Evolutionary conservation across 2,797 vertebrate genomes (phyloP), one percentile per base, ranked within the genome.

Genomic region (Pangasius djambal): DNA sequence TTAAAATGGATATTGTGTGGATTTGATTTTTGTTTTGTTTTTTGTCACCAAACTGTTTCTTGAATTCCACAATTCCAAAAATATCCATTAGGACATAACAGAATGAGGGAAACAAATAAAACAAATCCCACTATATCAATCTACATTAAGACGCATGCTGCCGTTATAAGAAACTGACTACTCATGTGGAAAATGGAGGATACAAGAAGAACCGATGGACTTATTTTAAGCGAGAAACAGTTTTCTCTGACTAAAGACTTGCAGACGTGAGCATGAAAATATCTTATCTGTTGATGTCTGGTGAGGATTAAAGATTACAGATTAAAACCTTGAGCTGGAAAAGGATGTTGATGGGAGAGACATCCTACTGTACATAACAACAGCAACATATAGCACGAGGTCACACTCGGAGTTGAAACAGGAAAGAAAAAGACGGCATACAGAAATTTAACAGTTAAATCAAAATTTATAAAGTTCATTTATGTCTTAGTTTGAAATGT

Each of bases 151-250:
- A 5, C 28, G 13, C 12, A n/a, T 16, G 25, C 44, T 7, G 44
- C n/a, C n/a, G 34, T 34, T 18, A 28, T 67, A 37, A 16, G 44
- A 77, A 50, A 77, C 72, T 6, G 67, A 70, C 28, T 15, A 4
- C 55, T 57, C 55, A 13, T 52, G 55, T 57, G 59, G 61, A 63
- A 63, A 72, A 72, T 72, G 18, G 34, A 72, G 16, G 34, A 37
- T 3, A 72, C 1, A 18, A 12, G 40, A 22, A 31, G 28, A 67
- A n/a, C 4, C 31, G 79, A 25, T 61, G 50, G 34, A 44, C 65
- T 15, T 57, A 63, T 94, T 90, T 91, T 25, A 91, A 83, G 91
- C 87, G 25, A 93, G 94, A 94, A 96, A 96, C 95, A 95, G 95
- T 94, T 95, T 96, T 94, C 93, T 87, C 92, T 93, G 88, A 65